Conservation (phyloP, 1,140 invertebrate genomes). For the Lutraria rhynchaena region DNA sequence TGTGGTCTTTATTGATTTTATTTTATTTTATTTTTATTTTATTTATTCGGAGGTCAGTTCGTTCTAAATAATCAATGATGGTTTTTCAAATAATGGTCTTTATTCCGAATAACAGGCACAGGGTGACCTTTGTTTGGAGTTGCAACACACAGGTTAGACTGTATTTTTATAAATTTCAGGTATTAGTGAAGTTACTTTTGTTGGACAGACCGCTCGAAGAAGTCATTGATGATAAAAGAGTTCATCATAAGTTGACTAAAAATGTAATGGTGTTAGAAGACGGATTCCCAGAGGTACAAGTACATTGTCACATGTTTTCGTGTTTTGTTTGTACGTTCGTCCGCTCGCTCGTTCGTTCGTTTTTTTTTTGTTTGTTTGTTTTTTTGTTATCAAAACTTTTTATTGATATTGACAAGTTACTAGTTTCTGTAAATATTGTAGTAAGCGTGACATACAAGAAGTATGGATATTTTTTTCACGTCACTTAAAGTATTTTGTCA, state of each 20-base stretch:
- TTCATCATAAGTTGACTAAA: constrained; percentile 96
- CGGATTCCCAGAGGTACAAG: constrained; percentile 84
- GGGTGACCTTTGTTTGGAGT: too few species aligned
- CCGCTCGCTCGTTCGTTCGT: not conserved
- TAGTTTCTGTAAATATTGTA: not conserved
- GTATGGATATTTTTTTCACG: not conserved
- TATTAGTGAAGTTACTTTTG: constrained; percentile 91
- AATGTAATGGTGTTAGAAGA: constrained; percentile 91
- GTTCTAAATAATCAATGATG: too few species aligned
- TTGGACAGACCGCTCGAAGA: constrained; percentile 91
- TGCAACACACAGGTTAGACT: too few species aligned
- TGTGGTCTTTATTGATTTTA: too few species aligned
- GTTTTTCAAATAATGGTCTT: too few species aligned
- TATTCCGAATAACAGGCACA: too few species aligned
- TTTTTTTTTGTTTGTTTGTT: not conserved
- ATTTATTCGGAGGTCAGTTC: too few species aligned
- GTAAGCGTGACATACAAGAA: not conserved
- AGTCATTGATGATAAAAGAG: constrained; percentile 91
- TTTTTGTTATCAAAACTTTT: not conserved
- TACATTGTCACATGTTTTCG: not conserved
- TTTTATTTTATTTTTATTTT: too few species aligned
- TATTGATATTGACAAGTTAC: not conserved
- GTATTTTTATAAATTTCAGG: constrained; percentile 72
- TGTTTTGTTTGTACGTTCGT: not conserved
- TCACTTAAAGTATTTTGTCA: not conserved